These are phyloP conservation scores for Miniopterus natalensis DNA, from an alignment of 2,113 vertebrate species.

Conservation along the genomic window DNA sequence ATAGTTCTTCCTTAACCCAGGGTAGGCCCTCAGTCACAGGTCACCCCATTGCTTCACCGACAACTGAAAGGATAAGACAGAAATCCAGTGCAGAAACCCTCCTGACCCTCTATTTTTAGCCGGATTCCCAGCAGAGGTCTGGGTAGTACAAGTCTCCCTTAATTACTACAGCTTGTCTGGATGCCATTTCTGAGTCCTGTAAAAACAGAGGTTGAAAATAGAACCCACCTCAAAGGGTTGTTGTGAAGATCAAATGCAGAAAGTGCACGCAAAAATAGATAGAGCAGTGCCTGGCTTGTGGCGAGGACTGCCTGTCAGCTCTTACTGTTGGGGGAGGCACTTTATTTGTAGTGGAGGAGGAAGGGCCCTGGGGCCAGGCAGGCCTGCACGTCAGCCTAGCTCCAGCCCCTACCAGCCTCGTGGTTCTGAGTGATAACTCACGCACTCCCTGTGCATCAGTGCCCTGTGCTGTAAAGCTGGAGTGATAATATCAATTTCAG, in stretches of 20 bases:
- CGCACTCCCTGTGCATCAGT: not conserved
- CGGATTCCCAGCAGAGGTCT: slow-evolving; percentile 53
- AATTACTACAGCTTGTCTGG: slow-evolving; percentile 49
- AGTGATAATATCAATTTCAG: not conserved
- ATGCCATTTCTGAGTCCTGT: slow-evolving; percentile 60
- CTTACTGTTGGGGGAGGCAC: not conserved
- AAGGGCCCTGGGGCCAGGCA: rapidly evolving
- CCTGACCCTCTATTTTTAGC: slow-evolving; percentile 47
- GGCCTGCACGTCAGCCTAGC: not conserved
- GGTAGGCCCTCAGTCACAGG: not conserved
- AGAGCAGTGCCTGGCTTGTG: not conserved
- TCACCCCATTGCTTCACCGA: not conserved
- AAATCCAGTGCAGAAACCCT: not conserved
- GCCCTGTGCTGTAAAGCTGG: not conserved
- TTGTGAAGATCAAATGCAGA: slow-evolving; percentile 38
- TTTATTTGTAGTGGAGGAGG: not conserved
- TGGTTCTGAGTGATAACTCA: not conserved
- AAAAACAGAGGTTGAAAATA: slow-evolving; percentile 61
- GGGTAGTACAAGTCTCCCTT: slow-evolving; percentile 33
- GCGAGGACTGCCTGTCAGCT: not conserved
- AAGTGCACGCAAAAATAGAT: not conserved
- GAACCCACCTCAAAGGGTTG: not conserved
- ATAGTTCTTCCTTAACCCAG: slow-evolving; percentile 3
- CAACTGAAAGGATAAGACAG: not conserved
- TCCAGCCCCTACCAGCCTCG: not conserved